Evolutionary conservation across 1,140 invertebrate genomes (phyloP).

Genomic region (Lamellibrachia luymesi): DNA sequence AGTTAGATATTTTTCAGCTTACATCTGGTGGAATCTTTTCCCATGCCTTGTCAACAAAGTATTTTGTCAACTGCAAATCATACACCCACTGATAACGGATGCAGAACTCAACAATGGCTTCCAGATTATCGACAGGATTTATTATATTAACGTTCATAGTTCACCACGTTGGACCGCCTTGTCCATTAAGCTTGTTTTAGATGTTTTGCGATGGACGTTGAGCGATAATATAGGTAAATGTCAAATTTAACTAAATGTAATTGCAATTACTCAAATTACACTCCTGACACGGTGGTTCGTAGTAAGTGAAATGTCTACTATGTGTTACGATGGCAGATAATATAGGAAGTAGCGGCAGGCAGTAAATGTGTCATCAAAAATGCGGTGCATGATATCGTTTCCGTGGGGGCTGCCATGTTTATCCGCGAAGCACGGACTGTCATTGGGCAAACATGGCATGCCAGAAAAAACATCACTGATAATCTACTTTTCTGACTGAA

Average conservation of each 20-base stretch:
- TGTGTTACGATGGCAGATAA: neutral
- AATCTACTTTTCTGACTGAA: slow-evolving; percentile 1
- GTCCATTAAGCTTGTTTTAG: neutral
- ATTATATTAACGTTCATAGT: neutral
- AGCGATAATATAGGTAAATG: neutral
- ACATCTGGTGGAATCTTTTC: slow-evolving; percentile 35
- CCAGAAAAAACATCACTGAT: neutral
- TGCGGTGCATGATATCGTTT: neutral
- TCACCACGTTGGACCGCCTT: neutral
- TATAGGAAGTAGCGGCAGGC: neutral
- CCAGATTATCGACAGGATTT: neutral
- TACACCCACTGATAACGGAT: slow-evolving; percentile 66
- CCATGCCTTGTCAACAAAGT: slow-evolving; percentile 59
- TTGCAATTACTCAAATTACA: neutral
- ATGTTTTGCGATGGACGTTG: neutral
- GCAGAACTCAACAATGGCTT: neutral
- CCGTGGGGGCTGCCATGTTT: neutral
- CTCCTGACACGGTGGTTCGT: neutral
- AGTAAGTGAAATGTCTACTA: neutral
- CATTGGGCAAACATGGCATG: neutral
- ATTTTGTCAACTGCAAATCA: slow-evolving; percentile 66
- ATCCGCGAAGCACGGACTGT: slow-evolving; percentile 2
- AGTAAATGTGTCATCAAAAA: neutral
- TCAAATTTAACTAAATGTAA: neutral
- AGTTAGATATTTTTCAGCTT: neutral